These are phyloP conservation scores for Tromatobia lineatoria DNA, from an alignment of 2,888 invertebrate genomes.

Conservation along the genomic window DNA sequence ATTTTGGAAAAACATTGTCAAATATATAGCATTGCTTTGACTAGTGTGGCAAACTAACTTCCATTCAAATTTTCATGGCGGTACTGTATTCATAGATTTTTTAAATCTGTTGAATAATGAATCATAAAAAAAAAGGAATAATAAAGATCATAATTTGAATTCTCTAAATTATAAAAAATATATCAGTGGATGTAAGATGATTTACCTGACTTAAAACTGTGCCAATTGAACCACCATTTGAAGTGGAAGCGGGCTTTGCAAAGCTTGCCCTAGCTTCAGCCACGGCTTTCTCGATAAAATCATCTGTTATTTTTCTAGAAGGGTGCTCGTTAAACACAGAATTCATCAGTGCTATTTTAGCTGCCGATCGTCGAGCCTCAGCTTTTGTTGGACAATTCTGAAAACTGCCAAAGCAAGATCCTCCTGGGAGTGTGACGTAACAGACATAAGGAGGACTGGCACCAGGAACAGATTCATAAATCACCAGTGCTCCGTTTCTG, in stretches of 20 bases:
- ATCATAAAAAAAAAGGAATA: too few relatives aligned
- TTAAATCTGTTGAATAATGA: too few relatives aligned
- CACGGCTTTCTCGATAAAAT: slow-evolving; percentile 97
- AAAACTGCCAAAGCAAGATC: slow-evolving; percentile 98
- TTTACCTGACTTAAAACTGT: slow-evolving; percentile 59
- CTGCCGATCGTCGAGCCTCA: slow-evolving; percentile 96
- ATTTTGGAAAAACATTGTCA: neutral
- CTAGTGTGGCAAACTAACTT: too few relatives aligned
- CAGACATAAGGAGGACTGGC: slow-evolving; percentile 97
- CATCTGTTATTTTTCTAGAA: slow-evolving; percentile 95
- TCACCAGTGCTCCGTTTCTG: slow-evolving; percentile 95
- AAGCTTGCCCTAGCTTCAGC: slow-evolving; percentile 94
- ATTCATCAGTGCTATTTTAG: slow-evolving; percentile 98
- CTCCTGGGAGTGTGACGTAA: slow-evolving; percentile 97
- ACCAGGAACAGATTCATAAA: slow-evolving; percentile 97
- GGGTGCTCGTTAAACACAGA: slow-evolving; percentile 99
- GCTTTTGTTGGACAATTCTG: slow-evolving; percentile 98
- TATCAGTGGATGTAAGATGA: neutral
- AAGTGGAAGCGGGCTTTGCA: slow-evolving; percentile 79
- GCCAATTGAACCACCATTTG: slow-evolving; percentile 77
- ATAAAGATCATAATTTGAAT: too few relatives aligned
- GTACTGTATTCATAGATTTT: too few relatives aligned
- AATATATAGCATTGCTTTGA: too few relatives aligned
- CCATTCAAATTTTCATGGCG: too few relatives aligned
- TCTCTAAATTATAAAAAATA: too few relatives aligned